Evolutionary conservation across 1,140 invertebrate species (phyloP).

Genomic region (Drosophila nannoptera): DNA sequence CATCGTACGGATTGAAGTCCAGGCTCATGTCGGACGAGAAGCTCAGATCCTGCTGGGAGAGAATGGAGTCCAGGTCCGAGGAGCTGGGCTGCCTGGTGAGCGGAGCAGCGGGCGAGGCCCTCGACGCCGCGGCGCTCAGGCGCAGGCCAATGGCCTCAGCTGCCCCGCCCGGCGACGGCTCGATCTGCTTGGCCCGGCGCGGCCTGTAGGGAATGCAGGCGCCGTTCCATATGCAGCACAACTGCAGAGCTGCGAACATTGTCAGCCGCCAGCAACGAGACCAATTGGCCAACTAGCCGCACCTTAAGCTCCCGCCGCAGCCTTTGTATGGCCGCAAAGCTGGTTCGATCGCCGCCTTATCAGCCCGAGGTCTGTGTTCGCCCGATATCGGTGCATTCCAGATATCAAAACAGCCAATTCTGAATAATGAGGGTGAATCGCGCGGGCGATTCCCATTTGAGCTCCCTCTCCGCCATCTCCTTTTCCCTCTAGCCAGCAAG

Average conservation of each 20-base stretch:
- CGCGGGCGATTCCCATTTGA: too few species aligned
- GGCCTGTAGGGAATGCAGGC: constrained; percentile 10
- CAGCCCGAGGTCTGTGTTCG: too few species aligned
- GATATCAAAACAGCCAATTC: too few species aligned
- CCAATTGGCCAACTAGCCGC: constrained; percentile 8
- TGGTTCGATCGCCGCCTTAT: too few species aligned
- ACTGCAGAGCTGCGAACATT: constrained; percentile 21
- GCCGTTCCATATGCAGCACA: constrained; percentile 29
- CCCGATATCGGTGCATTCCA: too few species aligned
- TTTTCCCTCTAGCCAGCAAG: too few species aligned
- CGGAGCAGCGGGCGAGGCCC: background rate
- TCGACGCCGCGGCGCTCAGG: background rate
- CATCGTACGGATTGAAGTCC: constrained; percentile 58
- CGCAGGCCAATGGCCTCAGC: background rate
- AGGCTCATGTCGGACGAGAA: constrained; percentile 44
- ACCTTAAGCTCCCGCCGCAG: too few species aligned
- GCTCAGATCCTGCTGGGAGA: constrained; percentile 11
- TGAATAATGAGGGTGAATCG: too few species aligned
- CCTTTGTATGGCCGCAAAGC: background rate
- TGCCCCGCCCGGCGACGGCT: background rate
- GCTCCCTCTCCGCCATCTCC: too few species aligned
- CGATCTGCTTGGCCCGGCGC: constrained; percentile 2
- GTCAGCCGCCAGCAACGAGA: background rate
- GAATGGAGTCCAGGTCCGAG: constrained; percentile 4
- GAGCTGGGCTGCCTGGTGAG: background rate